Conservation (phyloP, 92 coral and sea anemone genomes). For the Umimayanthus chanpuru region DNA sequence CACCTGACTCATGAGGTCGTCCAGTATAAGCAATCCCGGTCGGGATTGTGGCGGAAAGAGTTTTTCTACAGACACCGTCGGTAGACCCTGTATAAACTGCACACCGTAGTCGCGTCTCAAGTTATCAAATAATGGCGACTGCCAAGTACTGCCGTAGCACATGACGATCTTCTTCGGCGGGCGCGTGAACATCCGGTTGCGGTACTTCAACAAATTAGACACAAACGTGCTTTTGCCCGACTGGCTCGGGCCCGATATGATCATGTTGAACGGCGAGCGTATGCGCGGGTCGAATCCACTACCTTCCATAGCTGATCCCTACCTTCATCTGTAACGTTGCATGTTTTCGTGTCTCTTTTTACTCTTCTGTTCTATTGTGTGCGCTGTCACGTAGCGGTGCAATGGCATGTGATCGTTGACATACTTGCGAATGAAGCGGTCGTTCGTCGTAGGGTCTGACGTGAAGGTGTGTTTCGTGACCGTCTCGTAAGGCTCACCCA, state of each 20-base stretch:
- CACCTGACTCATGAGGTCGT: slow-evolving; percentile 21
- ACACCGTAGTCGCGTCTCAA: neutral
- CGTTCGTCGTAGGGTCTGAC: neutral
- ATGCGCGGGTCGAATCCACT: neutral
- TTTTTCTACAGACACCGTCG: neutral
- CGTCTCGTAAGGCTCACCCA: neutral
- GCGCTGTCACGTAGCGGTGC: neutral
- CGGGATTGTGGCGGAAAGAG: neutral
- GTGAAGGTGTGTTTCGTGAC: too few relatives aligned
- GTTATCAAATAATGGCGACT: neutral
- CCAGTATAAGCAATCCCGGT: slow-evolving; percentile 19
- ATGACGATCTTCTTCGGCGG: slow-evolving; percentile 17
- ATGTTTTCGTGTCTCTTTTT: neutral
- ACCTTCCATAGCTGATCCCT: too few relatives aligned
- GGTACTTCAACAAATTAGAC: neutral
- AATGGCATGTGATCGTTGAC: neutral
- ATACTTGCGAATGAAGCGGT: neutral
- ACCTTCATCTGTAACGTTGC: neutral
- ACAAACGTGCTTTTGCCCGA: slow-evolving; percentile 16
- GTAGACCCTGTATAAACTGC: slow-evolving; percentile 1
- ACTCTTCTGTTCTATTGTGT: neutral
- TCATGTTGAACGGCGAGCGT: neutral
- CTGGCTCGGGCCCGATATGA: slow-evolving; percentile 12
- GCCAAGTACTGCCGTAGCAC: slow-evolving; percentile 1
- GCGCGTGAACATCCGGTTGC: neutral